Evolutionary conservation across 1,140 invertebrate species (phyloP).

Genomic region (Bilobella aurantiaca): DNA sequence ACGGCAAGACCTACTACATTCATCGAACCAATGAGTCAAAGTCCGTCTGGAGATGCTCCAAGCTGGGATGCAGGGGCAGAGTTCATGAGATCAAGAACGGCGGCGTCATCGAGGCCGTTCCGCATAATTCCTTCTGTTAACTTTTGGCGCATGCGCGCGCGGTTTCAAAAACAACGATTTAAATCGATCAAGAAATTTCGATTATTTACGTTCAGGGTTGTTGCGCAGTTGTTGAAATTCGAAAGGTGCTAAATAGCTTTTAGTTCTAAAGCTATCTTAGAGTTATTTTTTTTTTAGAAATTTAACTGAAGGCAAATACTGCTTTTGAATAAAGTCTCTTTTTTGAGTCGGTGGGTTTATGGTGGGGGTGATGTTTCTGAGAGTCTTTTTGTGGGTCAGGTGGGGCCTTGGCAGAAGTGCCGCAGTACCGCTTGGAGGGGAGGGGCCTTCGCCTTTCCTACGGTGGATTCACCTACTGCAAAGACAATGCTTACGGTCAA

Average conservation of each 20-base stretch:
- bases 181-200: neutral
- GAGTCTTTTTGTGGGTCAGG: neutral
- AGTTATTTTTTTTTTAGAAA: neutral
- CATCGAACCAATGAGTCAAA: neutral
- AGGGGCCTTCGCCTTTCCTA: neutral
- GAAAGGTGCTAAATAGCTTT: too few species aligned
- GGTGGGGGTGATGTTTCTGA: too few species aligned
- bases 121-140: neutral
- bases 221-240: neutral
- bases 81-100: neutral
- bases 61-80: neutral
- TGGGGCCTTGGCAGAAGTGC: neutral
- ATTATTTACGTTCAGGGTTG: neutral
- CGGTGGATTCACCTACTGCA: slow-evolving; percentile 8
- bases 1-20: neutral
- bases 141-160: neutral
- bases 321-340: too few species aligned
- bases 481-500: neutral
- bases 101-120: neutral
- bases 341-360: too few species aligned
- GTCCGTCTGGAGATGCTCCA: neutral
- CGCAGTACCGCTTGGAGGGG: neutral
- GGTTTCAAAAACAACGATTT: neutral
- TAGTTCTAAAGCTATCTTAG: neutral
- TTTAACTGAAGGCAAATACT: too few species aligned